A percentile compares a stretch with the other conserved stretches of the same genome.
Evolutionary conservation across 2,113 vertebrate genomes (phyloP).

Genomic region (Chlorodrepanis virens): DNA sequence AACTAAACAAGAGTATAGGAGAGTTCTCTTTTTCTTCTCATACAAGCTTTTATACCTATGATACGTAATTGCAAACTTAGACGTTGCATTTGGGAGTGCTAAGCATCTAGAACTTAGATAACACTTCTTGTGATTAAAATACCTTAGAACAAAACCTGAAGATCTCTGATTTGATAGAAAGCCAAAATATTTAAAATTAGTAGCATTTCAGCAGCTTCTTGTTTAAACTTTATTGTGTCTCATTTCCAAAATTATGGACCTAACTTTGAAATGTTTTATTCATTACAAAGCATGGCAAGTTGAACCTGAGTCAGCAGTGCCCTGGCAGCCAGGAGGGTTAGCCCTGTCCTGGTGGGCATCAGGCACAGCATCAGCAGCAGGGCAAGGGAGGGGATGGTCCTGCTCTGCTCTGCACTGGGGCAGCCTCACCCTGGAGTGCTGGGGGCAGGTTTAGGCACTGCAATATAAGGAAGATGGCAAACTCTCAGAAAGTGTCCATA

Average conservation of each 20-base stretch:
- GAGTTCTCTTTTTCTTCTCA: not conserved
- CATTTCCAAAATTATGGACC: not conserved
- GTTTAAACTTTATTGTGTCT: not conserved
- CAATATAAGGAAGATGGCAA: not conserved
- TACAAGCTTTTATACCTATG: not conserved
- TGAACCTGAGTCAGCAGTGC: not conserved
- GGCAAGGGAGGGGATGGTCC: not conserved
- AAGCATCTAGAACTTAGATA: not conserved
- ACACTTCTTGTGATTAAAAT: not conserved
- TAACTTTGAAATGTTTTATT: not conserved
- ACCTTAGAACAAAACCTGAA: not conserved
- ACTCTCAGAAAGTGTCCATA: not conserved
- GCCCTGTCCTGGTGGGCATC: fast-evolving
- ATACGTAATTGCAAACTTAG: not conserved
- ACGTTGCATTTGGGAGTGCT: not conserved
- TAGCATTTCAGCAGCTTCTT: not conserved
- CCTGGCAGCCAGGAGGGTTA: not conserved
- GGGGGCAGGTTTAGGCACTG: fast-evolving
- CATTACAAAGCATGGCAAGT: not conserved
- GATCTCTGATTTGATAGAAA: not conserved
- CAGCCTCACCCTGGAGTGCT: fast-evolving
- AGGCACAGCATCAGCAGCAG: fast-evolving
- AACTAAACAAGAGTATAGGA: not conserved
- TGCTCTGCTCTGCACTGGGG: fast-evolving
- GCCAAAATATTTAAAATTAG: not conserved